Conservation (phyloP, 2,113 vertebrate species). For the Aythya baeri region DNA sequence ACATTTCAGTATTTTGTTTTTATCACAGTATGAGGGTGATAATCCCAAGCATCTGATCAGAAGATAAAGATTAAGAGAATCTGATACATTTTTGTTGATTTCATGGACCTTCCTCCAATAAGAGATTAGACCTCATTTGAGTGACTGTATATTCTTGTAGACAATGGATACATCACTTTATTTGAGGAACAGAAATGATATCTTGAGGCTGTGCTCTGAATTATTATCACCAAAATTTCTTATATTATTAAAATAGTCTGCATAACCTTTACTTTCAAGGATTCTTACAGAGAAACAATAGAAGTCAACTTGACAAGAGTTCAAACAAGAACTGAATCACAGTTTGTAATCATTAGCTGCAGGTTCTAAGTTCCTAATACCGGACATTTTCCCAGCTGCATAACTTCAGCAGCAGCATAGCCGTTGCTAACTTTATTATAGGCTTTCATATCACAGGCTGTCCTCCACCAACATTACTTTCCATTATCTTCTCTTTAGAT, state of each 20-base stretch:
- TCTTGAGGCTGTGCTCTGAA: not conserved
- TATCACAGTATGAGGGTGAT: not conserved
- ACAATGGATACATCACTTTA: not conserved
- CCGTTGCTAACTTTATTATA: not conserved
- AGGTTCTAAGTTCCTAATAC: not conserved
- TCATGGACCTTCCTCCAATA: not conserved
- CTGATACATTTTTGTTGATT: not conserved
- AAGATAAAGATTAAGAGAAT: not conserved
- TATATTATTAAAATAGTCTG: not conserved
- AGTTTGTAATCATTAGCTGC: slow-evolving; percentile 14
- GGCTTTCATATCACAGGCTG: slow-evolving; percentile 2
- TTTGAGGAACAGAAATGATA: not conserved
- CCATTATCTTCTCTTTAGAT: slow-evolving; percentile 8
- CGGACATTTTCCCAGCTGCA: not conserved
- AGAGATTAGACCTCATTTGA: not conserved
- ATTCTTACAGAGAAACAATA: not conserved
- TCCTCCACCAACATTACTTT: slow-evolving; percentile 24
- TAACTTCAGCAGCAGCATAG: not conserved
- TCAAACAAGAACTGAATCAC: slow-evolving; percentile 30
- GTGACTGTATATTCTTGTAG: not conserved
- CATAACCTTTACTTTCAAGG: not conserved
- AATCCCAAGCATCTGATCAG: not conserved
- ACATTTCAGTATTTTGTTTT: not conserved
- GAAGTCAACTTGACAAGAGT: not conserved
- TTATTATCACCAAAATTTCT: not conserved